These are phyloP conservation scores for Anguilla marmorata DNA, from an alignment of 2,797 vertebrate genomes.

Conservation along the genomic window DNA sequence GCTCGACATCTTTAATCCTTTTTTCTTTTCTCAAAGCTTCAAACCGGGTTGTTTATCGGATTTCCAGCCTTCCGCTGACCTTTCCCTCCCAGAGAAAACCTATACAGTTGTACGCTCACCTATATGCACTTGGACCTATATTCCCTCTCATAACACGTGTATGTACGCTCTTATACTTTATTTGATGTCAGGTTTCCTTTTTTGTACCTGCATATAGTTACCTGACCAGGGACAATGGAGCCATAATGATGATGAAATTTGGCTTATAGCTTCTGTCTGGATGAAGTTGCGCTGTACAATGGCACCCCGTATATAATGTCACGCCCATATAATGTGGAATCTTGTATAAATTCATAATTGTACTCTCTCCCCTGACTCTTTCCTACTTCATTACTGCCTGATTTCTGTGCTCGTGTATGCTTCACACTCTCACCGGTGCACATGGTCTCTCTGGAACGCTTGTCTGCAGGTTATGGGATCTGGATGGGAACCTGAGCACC, in stretches of 20 bases:
- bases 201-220: too few relatives aligned
- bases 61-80: background rate
- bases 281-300: too few relatives aligned
- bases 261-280: too few relatives aligned
- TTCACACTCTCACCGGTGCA: background rate
- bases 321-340: background rate
- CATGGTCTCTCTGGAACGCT: background rate
- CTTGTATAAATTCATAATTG: background rate
- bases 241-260: too few relatives aligned
- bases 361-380: background rate
- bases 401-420: background rate
- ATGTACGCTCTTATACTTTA: too few relatives aligned
- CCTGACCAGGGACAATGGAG: too few relatives aligned
- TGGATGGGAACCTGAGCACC: constrained; percentile 85
- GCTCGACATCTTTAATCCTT: constrained; percentile 34
- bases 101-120: background rate
- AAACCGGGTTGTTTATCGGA: background rate
- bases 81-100: background rate
- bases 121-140: background rate
- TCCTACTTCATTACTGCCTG: background rate
- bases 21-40: background rate
- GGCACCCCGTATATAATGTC: too few relatives aligned
- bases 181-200: too few relatives aligned
- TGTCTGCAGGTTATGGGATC: constrained; percentile 85
- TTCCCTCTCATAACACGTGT: background rate